These are phyloP conservation scores for Phrynocephalus guinanensis DNA, from an alignment of 2,797 vertebrate genomes.

Conservation along the genomic window DNA sequence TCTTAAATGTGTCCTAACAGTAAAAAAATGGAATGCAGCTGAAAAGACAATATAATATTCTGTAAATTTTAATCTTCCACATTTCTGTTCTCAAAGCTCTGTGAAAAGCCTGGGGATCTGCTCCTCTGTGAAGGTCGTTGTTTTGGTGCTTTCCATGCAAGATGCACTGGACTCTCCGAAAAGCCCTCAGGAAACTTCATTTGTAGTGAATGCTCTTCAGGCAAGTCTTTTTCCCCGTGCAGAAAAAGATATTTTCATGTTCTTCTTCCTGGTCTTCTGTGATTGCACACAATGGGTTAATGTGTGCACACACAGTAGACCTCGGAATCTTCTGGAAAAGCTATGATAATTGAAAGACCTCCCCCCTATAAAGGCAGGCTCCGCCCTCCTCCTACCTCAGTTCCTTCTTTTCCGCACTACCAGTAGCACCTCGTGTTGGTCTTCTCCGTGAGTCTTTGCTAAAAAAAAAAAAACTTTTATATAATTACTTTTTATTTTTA, in stretches of 20 bases:
- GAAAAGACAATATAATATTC: slow-evolving; percentile 25
- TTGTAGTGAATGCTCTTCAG: slow-evolving; percentile 89
- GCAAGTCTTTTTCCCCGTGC: slow-evolving; percentile 76
- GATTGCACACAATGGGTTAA: too few relatives aligned
- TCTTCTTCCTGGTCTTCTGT: too few relatives aligned
- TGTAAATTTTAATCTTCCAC: neutral
- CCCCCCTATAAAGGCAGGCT: too few relatives aligned
- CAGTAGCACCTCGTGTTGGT: too few relatives aligned
- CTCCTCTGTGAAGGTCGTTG: slow-evolving; percentile 93
- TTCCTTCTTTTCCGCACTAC: too few relatives aligned
- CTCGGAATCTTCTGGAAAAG: too few relatives aligned
- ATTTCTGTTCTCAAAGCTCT: slow-evolving; percentile 79
- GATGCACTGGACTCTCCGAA: slow-evolving; percentile 84
- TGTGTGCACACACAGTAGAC: too few relatives aligned
- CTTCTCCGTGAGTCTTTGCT: too few relatives aligned
- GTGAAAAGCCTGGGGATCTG: slow-evolving; percentile 91
- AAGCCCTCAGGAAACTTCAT: slow-evolving; percentile 86
- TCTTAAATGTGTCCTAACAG: slow-evolving; percentile 30
- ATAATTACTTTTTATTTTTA: too few relatives aligned
- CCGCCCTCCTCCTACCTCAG: too few relatives aligned
- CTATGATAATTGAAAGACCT: too few relatives aligned
- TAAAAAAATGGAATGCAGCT: slow-evolving; percentile 23
- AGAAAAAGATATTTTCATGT: neutral
- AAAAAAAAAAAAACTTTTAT: too few relatives aligned
- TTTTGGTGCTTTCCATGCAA: slow-evolving; percentile 90